Base-by-base conservation (phyloP, 2,888 invertebrate genomes). In the Thelaira solivaga region DNA sequence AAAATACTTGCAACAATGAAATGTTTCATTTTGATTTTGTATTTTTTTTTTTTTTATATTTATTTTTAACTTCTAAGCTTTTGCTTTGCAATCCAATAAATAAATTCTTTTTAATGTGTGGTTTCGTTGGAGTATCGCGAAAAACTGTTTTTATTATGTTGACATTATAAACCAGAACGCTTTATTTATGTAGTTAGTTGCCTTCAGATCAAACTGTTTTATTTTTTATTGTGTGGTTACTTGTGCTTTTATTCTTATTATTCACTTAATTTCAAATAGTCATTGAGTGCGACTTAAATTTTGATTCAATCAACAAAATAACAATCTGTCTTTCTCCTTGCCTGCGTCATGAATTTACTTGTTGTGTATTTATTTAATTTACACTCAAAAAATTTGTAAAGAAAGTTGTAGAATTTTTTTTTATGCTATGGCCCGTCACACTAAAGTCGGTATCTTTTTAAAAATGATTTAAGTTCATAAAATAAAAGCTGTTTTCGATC, bases 221-320 rank as follows among this genome's bases (percentile, higher is more conserved):
- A 65, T 29, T 68, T 68, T 76, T 76, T 59, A 39, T 57, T 61
- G 64, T 18, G 59, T 22, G 34, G n/a, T 6, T 31, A 10, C 5
- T 55, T 39, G 16, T 29, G 67, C 41, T 61, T 62, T 68, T 67
- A 7, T 53, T 67, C n/a, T 55, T 49, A 51, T 77, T 45, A 16
- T 62, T 61, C 43, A 57, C 62, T 75, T 80, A 80, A 82, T 82
- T 69, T 76, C 24, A 53, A 61, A 67, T 61, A 39, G 41, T 53
- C 45, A 36, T 34, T 39, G 61, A 74, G 55, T 62, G 69, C 57
- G 67, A 78, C 61, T 79, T 76, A 67, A 72, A 31, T 61, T 74
- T 84, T 84, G 82, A 84, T 84, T 84, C 79, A 84, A 85, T 86
- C 81, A 80, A 83, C 80, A 81, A 65, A 82, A 57, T 78, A 73